A percentile compares a stretch with the other conserved stretches of the same genome.
Evolutionary conservation across 2,888 invertebrate genomes (phyloP).

Genomic region (Lasioglossum vierecki): DNA sequence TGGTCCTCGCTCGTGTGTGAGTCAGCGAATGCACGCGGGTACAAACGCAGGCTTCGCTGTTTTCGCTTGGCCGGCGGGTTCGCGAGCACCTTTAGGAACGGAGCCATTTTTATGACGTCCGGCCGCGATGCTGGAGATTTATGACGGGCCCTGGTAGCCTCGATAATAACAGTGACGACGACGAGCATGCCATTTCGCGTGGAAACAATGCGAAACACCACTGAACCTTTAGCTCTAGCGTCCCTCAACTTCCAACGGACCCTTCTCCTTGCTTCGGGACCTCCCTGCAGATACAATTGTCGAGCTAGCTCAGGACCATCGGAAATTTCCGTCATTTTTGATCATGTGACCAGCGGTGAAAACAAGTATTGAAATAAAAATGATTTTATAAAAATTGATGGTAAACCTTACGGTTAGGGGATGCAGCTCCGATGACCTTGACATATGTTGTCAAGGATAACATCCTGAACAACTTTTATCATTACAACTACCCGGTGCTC

Average conservation of each 20-base stretch:
- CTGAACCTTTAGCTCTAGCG: neutral
- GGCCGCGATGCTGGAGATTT: slow-evolving; percentile 51
- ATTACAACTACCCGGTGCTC: too few relatives aligned
- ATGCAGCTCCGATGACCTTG: too few relatives aligned
- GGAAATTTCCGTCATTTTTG: too few relatives aligned
- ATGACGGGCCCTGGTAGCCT: slow-evolving; percentile 55
- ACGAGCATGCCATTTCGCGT: slow-evolving; percentile 13
- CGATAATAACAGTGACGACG: slow-evolving; percentile 61
- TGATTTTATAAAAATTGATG: too few relatives aligned
- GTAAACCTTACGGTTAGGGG: too few relatives aligned
- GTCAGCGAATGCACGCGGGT: slow-evolving; percentile 40
- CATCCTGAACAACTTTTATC: too few relatives aligned
- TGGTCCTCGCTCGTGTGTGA: slow-evolving; percentile 43
- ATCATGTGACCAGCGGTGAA: too few relatives aligned
- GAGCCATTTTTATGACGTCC: slow-evolving; percentile 58
- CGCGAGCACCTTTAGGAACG: slow-evolving; percentile 62
- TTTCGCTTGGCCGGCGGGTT: slow-evolving; percentile 3
- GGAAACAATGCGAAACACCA: slow-evolving; percentile 37
- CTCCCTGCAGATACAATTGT: too few relatives aligned
- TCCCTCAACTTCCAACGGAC: neutral
- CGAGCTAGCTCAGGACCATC: too few relatives aligned
- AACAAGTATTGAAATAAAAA: too few relatives aligned
- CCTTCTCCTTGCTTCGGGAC: too few relatives aligned
- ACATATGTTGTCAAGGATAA: too few relatives aligned
- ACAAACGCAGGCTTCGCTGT: neutral